phyloP scores from a whole-genome alignment of 2,797 vertebrate species.

The Diceros bicornis region DNA sequence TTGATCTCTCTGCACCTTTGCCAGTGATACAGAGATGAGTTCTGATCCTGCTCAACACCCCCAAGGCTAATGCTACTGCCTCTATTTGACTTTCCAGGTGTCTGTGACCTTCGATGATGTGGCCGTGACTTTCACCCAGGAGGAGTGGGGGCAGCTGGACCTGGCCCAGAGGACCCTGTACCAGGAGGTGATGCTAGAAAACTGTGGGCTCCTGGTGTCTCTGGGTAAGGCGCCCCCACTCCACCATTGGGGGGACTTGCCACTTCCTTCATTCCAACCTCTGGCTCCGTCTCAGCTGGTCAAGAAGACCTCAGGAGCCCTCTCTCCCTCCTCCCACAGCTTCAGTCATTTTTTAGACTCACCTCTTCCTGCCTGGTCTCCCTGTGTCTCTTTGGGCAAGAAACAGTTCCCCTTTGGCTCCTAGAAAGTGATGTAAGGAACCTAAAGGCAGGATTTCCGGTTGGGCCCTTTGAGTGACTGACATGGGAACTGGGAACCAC shows the following conservation, averaged over 20 bases:
- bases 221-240: constrained; percentile 24
- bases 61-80: rapidly evolving
- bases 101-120: constrained; percentile 75
- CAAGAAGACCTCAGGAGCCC: no score
- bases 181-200: constrained; percentile 78
- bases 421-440: not conserved
- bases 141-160: constrained; percentile 66
- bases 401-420: not conserved
- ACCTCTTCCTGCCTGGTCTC: not conserved
- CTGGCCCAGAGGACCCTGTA: constrained; percentile 67
- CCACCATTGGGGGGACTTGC: rapidly evolving
- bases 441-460: not conserved
- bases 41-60: not conserved
- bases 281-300: not conserved
- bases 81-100: constrained; percentile 31
- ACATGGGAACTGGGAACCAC: not conserved
- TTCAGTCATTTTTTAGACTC: not conserved
- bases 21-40: rapidly evolving
- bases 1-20: not conserved
- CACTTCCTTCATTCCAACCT: not conserved
- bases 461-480: no score
- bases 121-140: constrained; percentile 71
- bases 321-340: not conserved
- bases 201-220: constrained; percentile 53
- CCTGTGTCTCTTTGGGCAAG: not conserved